A percentile compares a stretch with the other conserved stretches of the same genome.
Evolutionary conservation across 2,888 invertebrate genomes (phyloP).

Genomic region (Alitta virens): DNA sequence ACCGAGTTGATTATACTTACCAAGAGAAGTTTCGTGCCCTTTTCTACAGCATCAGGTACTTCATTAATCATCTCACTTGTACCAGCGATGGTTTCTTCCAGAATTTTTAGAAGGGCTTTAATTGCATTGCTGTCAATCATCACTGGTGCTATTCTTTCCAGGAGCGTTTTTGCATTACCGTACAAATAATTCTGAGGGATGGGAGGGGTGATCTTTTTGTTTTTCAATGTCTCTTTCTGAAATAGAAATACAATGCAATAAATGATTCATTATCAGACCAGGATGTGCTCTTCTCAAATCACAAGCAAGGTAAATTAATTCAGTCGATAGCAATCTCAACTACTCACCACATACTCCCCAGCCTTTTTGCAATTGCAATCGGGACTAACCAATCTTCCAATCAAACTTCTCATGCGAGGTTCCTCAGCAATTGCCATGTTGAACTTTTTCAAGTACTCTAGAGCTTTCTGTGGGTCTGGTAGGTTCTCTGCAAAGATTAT

Average conservation of each 20-base stretch:
- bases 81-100: conserved; percentile 58
- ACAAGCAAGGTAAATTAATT: too few relatives aligned
- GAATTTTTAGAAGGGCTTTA: conserved; percentile 61
- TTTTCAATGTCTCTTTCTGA: conserved; percentile 79
- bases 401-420: conserved; percentile 65
- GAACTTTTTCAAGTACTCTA: conserved; percentile 60
- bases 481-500: conserved; percentile 64
- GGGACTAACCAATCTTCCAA: conserved; percentile 84
- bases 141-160: conserved; percentile 92
- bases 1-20: too few relatives aligned
- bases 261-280: too few relatives aligned
- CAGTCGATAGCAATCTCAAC: too few relatives aligned
- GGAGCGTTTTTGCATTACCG: conserved; percentile 87
- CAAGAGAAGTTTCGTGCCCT: conserved; percentile 83
- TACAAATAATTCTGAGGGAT: conserved; percentile 95
- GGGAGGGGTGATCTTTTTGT: conserved; percentile 87
- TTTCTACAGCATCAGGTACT: conserved; percentile 69
- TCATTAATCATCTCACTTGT: conserved; percentile 39
- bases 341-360: conserved; percentile 74
- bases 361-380: conserved; percentile 88
- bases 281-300: too few relatives aligned
- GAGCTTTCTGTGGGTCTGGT: conserved; percentile 88
- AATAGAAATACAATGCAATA: too few relatives aligned
- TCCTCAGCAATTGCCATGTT: conserved; percentile 62
- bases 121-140: conserved; percentile 92